A percentile compares a stretch with the other conserved stretches of the same genome.
Evolutionary conservation across 2,888 invertebrate genomes (phyloP).

Genomic region (Hydriomena furcata): DNA sequence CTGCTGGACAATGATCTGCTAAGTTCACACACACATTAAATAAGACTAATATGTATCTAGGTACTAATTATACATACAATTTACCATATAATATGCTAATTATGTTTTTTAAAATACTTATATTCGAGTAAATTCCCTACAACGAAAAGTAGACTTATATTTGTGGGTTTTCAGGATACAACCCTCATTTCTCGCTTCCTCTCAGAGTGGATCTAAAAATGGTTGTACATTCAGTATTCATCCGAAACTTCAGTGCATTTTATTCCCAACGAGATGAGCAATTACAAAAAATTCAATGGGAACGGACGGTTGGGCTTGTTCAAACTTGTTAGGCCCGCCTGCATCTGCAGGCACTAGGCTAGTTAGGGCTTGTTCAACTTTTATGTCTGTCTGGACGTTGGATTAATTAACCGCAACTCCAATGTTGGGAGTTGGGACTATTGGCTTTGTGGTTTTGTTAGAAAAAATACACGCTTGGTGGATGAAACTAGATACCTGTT

Average conservation of each 20-base stretch:
- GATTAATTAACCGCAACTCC: constrained; percentile 29
- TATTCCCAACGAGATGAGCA: constrained; percentile 49
- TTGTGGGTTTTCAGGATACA: too few species aligned
- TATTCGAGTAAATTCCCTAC: too few species aligned
- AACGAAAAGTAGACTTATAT: too few species aligned
- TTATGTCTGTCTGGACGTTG: constrained; percentile 34
- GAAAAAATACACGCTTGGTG: too few species aligned
- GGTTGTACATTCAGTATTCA: constrained; percentile 11
- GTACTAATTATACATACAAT: too few species aligned
- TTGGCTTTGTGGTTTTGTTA: constrained; percentile 1
- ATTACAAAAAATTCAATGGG: constrained; percentile 56
- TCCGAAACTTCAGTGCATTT: constrained; percentile 31
- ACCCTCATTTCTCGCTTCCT: background rate
- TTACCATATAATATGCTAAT: too few species aligned
- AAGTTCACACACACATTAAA: too few species aligned
- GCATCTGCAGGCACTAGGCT: constrained; percentile 19
- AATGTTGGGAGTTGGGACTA: constrained; percentile 10
- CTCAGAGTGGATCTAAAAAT: background rate
- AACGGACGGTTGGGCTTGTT: constrained; percentile 44
- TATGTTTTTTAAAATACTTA: too few species aligned
- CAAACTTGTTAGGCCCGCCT: constrained; percentile 50
- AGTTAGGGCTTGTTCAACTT: constrained; percentile 37
- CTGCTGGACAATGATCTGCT: too few species aligned
- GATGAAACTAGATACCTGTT: too few species aligned
- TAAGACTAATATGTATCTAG: too few species aligned